phyloP scores from a whole-genome alignment of 2,888 invertebrate genomes.

The Balanococcus diminutus region DNA sequence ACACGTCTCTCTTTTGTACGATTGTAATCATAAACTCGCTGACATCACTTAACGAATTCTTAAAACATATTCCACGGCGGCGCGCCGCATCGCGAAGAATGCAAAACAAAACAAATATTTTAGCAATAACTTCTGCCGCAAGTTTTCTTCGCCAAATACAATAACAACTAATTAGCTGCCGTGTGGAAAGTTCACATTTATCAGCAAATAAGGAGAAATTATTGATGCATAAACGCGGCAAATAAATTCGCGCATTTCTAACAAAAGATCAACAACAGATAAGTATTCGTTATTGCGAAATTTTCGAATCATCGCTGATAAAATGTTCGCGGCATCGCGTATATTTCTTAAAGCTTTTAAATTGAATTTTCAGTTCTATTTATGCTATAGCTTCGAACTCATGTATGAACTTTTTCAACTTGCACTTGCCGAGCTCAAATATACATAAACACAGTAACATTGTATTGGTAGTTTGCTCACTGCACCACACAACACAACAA shows the following conservation, averaged over 20 bases:
- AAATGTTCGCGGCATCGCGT: not conserved
- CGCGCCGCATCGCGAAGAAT: conserved; percentile 10
- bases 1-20: not conserved
- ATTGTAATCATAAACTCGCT: conserved; percentile 30
- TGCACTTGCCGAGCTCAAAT: not conserved
- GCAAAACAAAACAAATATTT: conserved; percentile 36
- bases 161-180: conserved; percentile 35
- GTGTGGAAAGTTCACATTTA: conserved; percentile 30
- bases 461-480: not conserved
- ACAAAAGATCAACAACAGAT: conserved; percentile 39
- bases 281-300: conserved; percentile 26
- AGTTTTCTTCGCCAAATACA: conserved; percentile 28
- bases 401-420: not conserved
- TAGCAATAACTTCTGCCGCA: conserved; percentile 18
- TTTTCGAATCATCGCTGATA: conserved; percentile 33
- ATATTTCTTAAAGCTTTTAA: conserved; percentile 24
- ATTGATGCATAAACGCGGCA: conserved; percentile 29
- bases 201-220: conserved; percentile 36
- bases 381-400: not conserved
- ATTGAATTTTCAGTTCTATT: not conserved
- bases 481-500: not conserved
- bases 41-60: conserved; percentile 40
- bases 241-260: conserved; percentile 21
- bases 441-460: not conserved
- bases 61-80: not conserved